Base-by-base conservation (phyloP, 2,888 invertebrate genomes). In the Cancer borealis region DNA sequence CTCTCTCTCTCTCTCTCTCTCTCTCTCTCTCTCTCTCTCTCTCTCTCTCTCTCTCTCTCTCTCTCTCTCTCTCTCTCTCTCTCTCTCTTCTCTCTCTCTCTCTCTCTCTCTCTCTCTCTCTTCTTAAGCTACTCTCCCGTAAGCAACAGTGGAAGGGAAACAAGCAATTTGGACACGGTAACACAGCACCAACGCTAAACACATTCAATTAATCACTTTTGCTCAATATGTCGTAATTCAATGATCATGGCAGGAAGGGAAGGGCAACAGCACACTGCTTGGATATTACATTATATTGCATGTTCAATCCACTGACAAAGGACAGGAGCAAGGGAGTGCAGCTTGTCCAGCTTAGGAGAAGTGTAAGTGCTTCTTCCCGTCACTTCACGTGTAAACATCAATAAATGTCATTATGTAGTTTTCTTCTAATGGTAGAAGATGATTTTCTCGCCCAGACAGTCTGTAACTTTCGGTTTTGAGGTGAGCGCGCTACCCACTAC, bases 121-220 rank as follows among this genome's bases (percentile, higher is more conserved):
- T 54, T 14, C 14, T 54, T 3, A 3, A 54, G 54, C 54, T 54
- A 10, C 14, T 14, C 14, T 54, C 12, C 54, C 54, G 54, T 54
- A 73, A 73, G 73, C 1, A 73, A 10, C 79, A 79, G 12, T 10
- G 30, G 12, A 30, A 30, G 79, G 21, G 26, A 30, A 79, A 30
- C 30, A 30, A 79, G 79, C 79, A 79, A 79, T 79, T 30, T 30
- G 30, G 30, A 30, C 2, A 79, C 14, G 79, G 79, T 79, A 79
- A 79, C 79, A 79, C 79, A 12, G 79, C 26, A 26, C 79, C 79
- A 30, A 26, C 30, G 6, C 30, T 79, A 79, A 79, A 79, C 30
- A 79, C 79, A 79, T 79, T 79, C 79, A 26, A 79, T 79, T 79
- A 79, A 79, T 79, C 79, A 79, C 30, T 79, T 79, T 79, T 79